Evolutionary conservation across 2,113 vertebrate species (phyloP), one percentile per base, ranked within the genome.

Genomic region (Lasiurus cinereus): DNA sequence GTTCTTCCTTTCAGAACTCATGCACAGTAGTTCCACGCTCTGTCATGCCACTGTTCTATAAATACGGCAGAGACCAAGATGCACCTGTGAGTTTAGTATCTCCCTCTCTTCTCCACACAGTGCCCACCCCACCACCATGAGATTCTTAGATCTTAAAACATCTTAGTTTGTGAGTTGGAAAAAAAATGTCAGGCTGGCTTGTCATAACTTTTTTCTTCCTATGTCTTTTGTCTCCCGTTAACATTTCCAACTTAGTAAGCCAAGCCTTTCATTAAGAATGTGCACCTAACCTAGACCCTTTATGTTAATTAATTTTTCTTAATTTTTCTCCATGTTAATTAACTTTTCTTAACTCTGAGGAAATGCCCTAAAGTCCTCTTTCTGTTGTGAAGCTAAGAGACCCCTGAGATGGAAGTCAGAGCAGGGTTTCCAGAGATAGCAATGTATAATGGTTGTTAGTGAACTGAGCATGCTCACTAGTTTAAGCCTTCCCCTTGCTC

Each of bases 251-350:
- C 27, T 80, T 29, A 73, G 52, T n/a, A 82, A 95, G 8, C 16
- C 29, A 82, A 94, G 3, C 10, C 22, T 62, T 96, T 80, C 24
- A 83, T 92, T 50, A 89, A 72, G 27, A 95, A 90, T 31, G 46
- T 80, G 43, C 33, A 82, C 93, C 59, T 82, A 88, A 84, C 72
- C 73, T 72, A 91, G 83, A 91, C 74, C 73, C 78, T 95, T 79
- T 18, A 46, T 96, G 73, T 93, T 97, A 97, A 96, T 96, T 93
- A 96, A 96, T 74, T 96, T 95, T 90, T 82, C 69, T 86, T 85
- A 93, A 93, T 50, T 70, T 56, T 88, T 21, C 48, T 69, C 14
- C 88, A 46, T 96, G 78, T 93, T 97, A 97, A 96, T 96, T 93
- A 96, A 96, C 83, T 96, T 95, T 90, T 82, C 69, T 86, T 85